Evolutionary conservation across 2,888 invertebrate species (phyloP), one percentile per base, ranked within the genome.

Genomic region (Drosophila eohydei): DNA sequence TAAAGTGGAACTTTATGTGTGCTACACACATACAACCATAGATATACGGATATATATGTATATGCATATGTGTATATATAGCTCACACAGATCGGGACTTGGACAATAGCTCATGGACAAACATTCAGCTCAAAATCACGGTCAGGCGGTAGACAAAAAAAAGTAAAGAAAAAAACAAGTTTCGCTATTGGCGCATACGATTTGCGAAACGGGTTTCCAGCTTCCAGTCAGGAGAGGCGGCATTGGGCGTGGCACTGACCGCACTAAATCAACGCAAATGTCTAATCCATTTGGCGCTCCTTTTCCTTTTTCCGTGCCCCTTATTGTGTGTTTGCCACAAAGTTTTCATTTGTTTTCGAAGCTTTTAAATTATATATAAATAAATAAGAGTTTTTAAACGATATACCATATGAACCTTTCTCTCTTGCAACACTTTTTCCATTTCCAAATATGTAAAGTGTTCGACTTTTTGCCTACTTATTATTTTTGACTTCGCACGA

Each of bases 81-180:
- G n/a, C 30, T 30, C 12, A 55, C 16, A 66, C 32, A 60, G 40
- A 78, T 83, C 72, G 66, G 78, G 60, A 63, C 63, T 69, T 52
- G 63, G 63, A 81, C 83, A 83, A 83, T 73, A 81, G 71, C 69
- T 71, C 74, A 81, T 55, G 72, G 65, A 61, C 79, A 74, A 74
- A 83, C 73, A 73, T 77, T 65, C 73, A 77, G 69, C 62, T 73
- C 69, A 78, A 85, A 83, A 83, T 83, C 83, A 83, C 81, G 83
- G 83, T 86, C 83, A 83, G 75, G 67, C 80, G 43, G 55, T 59
- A 44, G n/a, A 51, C 48, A 63, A 4, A 44, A 16, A 26, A 43
- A 26, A 16, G 21, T 2, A 21, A 51, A 54, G 44, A 11, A 40
- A 66, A 66, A 85, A 83, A 83, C 86, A 73, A 79, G 86, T 83